Evolutionary conservation across 2,797 vertebrate genomes (phyloP), one percentile per base, ranked within the genome.

Genomic region (Notolabrus celidotus): DNA sequence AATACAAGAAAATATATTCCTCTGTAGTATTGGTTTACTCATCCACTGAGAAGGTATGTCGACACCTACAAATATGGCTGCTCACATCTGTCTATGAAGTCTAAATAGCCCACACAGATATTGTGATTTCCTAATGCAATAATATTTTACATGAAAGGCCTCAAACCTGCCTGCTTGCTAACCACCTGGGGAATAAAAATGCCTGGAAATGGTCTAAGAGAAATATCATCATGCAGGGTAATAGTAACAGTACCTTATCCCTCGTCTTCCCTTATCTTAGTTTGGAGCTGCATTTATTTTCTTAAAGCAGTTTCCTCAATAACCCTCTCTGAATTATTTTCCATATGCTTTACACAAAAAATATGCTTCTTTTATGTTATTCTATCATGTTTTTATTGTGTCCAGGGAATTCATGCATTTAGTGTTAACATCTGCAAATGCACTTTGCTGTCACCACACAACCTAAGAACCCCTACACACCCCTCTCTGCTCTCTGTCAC

Each of bases 11-110:
- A 61, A 63, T 68, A 63, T 74, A 49, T 76, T 78, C 46, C 71
- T 67, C 66, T 80, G 67, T 80, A 88, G 86, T 78, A 87, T 85
- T 84, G 84, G 80, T 90, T 82, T 76, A 71, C 51, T 49, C 46
- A 39, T 36, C 49, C 17, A 46, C 56, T 53, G 53, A 80, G 34
- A 61, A 76, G 69, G 59, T 60, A 54, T 69, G 31, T 73, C 34
- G 88, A 67, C 50, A 71, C 67, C 19, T 74, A 45, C 54, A 59
- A 59, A 68, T 63, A 34, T 63, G 15, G 61, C 51, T 64, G 39
- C 17, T 52, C 25, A 51, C 43, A 52, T 23, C 47, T 74, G 62
- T 67, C 42, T 72, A 39, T 78, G 15, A 57, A 33, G 52, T 57
- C 34, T 49, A 56, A 49, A 52, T 42, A 62, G 31, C 56, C 53